A percentile compares a stretch with the other conserved stretches of the same genome.
Evolutionary conservation across 2,113 vertebrate genomes (phyloP).

Genomic region (Engystomops pustulosus): DNA sequence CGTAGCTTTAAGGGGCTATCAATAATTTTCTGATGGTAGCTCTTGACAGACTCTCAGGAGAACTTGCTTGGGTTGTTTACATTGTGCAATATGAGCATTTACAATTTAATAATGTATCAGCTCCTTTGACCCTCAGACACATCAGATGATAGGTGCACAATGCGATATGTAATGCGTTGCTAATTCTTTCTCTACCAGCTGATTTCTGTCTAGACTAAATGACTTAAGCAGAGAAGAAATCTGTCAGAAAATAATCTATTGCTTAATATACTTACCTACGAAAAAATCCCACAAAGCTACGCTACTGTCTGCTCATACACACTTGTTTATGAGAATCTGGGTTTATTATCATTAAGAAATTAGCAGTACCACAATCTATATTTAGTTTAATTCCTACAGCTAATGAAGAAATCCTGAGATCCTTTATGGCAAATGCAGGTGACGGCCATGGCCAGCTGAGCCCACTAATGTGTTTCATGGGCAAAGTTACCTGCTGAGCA

Average conservation of each 20-base stretch:
- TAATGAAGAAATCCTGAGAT: too few relatives aligned
- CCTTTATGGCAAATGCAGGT: too few relatives aligned
- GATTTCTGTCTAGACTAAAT: conserved; percentile 43
- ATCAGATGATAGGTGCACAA: background rate
- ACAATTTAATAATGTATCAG: conserved; percentile 6
- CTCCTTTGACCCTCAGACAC: conserved; percentile 16
- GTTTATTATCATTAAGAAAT: background rate
- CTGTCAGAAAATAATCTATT: conserved; percentile 29
- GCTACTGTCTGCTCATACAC: background rate
- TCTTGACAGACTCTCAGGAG: background rate
- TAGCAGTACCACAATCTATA: background rate
- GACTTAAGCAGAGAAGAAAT: conserved; percentile 3
- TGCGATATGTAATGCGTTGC: background rate
- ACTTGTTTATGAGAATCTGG: background rate
- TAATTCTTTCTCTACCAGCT: conserved; percentile 37
- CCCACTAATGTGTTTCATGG: background rate
- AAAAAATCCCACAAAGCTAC: background rate
- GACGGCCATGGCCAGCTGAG: too few relatives aligned
- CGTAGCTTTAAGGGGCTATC: background rate
- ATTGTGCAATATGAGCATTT: conserved; percentile 1
- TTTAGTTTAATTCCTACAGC: background rate
- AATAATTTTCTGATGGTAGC: conserved; percentile 22
- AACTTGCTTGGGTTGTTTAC: conserved; percentile 14
- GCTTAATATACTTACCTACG: too few relatives aligned
- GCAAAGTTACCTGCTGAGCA: background rate